phyloP scores from a whole-genome alignment of 2,113 vertebrate genomes.

The Lontra canadensis region DNA sequence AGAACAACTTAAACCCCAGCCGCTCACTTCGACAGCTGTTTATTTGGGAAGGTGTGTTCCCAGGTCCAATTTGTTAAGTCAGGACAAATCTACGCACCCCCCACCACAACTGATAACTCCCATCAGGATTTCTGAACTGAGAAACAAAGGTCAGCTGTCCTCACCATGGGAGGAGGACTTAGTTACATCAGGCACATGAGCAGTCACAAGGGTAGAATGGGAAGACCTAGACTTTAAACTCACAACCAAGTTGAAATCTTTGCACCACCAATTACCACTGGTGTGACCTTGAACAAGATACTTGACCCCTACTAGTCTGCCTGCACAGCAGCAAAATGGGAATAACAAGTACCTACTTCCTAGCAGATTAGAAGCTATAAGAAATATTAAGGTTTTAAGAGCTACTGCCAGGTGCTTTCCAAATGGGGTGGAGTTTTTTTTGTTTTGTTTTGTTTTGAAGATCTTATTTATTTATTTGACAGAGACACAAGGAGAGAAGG shows the following conservation, averaged over 20 bases:
- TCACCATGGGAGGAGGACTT: background rate
- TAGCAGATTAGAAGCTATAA: background rate
- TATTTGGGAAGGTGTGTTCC: background rate
- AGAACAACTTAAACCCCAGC: background rate
- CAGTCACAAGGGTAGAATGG: background rate
- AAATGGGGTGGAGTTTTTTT: background rate
- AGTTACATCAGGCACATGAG: background rate
- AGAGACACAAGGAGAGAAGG: too few relatives aligned
- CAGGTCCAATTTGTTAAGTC: background rate
- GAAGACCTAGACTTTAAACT: slow-evolving; percentile 6
- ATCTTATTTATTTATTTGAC: too few relatives aligned
- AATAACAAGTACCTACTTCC: background rate
- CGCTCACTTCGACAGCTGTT: background rate
- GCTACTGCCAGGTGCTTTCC: background rate
- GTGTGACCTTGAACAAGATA: background rate
- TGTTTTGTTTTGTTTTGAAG: too few relatives aligned
- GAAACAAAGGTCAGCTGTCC: slow-evolving; percentile 39
- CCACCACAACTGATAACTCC: background rate
- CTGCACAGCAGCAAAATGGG: slow-evolving; percentile 38
- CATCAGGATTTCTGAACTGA: background rate
- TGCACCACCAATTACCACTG: background rate
- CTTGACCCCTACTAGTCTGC: slow-evolving; percentile 46
- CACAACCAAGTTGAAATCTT: slow-evolving; percentile 25
- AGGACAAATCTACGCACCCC: background rate
- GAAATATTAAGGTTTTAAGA: background rate